Evolutionary conservation across 2,113 vertebrate genomes (phyloP).

Genomic region (Solea solea): DNA sequence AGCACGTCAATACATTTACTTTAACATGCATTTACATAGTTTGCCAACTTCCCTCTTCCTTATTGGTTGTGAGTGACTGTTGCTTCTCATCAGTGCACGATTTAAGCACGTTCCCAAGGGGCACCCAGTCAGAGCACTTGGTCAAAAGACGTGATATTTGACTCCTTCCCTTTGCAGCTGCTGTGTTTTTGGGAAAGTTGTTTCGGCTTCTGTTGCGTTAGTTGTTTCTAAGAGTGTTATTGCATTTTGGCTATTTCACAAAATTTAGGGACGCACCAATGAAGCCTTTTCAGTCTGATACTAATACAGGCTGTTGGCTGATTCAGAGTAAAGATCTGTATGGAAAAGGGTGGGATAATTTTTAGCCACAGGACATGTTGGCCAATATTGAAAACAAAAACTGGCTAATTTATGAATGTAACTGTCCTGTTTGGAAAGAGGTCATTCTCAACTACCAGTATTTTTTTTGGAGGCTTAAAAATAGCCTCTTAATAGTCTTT

Average conservation of each 20-base stretch:
- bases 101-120: not conserved
- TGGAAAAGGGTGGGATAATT: not conserved
- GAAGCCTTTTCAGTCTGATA: not conserved
- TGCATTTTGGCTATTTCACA: not conserved
- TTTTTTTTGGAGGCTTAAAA: too few relatives aligned
- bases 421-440: too few relatives aligned
- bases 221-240: not conserved
- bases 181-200: not conserved
- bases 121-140: not conserved
- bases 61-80: slow-evolving; percentile 1
- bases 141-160: slow-evolving; percentile 4
- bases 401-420: too few relatives aligned
- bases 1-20: not conserved
- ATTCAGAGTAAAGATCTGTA: not conserved
- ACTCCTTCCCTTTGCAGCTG: not conserved
- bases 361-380: not conserved
- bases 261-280: not conserved
- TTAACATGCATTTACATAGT: not conserved
- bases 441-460: too few relatives aligned
- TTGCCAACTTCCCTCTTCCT: not conserved
- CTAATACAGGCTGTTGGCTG: not conserved
- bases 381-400: not conserved
- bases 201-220: slow-evolving; percentile 15
- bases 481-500: too few relatives aligned
- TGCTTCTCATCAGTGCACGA: slow-evolving; percentile 8